Percentiles rank a stretch among this genome's conserved stretches.
phyloP scores from a whole-genome alignment of 2,888 invertebrate species.

The Stenchaetothrips biformis region DNA sequence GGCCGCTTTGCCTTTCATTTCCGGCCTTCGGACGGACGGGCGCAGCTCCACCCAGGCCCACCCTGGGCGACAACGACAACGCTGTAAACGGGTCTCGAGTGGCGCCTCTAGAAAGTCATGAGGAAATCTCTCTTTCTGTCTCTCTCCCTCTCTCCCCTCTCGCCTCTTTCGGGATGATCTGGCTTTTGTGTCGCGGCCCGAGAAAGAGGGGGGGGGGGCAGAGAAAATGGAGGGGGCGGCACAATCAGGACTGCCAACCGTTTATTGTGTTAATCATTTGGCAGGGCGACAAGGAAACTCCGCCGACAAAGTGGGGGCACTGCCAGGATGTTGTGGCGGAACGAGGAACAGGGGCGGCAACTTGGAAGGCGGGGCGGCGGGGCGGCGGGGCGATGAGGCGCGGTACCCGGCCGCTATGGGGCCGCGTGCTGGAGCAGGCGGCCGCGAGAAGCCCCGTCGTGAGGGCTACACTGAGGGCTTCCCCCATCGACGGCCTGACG shows the following conservation, averaged over 20 bases:
- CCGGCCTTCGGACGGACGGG: not conserved
- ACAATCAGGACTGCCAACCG: not conserved
- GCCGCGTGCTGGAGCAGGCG: not conserved
- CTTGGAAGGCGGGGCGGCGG: not conserved
- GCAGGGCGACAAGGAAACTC: not conserved
- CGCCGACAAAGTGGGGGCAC: not conserved
- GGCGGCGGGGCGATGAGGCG: not conserved
- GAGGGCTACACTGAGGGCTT: no score
- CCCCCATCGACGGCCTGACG: no score
- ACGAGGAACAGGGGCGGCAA: no score
- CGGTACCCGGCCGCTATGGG: not conserved
- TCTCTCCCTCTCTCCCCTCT: not conserved
- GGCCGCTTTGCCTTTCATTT: slow-evolving; percentile 7
- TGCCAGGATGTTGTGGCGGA: not conserved
- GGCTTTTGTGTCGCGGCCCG: no score
- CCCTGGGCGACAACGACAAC: not conserved
- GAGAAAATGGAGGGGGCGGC: no score
- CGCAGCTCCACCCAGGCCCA: not conserved
- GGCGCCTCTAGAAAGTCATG: not conserved
- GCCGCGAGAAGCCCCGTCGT: no score
- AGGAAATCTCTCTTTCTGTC: not conserved
- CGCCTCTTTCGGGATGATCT: not conserved
- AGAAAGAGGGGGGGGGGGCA: no score
- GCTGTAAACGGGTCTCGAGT: not conserved
- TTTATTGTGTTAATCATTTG: not conserved